phyloP scores from a whole-genome alignment of 2,888 invertebrate species.

The Microctonus brassicae region DNA sequence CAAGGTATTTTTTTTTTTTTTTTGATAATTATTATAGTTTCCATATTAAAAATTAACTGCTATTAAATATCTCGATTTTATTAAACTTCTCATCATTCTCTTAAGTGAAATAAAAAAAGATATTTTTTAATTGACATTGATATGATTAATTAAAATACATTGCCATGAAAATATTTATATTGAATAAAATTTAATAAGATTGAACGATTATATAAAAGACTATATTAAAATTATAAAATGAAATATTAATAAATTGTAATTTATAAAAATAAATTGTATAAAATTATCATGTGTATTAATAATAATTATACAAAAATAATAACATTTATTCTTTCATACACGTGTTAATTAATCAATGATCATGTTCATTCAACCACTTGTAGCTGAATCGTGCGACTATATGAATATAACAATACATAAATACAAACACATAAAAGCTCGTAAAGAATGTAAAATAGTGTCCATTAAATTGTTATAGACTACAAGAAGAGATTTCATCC shows the following conservation, averaged over 20 bases:
- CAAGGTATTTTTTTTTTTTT: not conserved
- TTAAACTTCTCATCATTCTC: not conserved
- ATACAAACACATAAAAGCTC: constrained; percentile 29
- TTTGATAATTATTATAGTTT: no score
- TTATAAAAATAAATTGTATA: no score
- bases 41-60: no score
- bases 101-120: not conserved
- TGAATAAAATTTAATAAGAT: not conserved
- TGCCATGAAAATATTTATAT: not conserved
- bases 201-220: not conserved
- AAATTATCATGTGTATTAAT: no score
- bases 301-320: no score
- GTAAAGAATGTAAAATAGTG: constrained; percentile 33
- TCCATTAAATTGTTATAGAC: constrained; percentile 17
- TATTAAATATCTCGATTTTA: no score
- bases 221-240: not conserved
- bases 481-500: constrained; percentile 39
- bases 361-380: constrained; percentile 38
- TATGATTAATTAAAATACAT: not conserved
- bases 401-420: constrained; percentile 18
- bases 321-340: no score
- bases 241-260: no score
- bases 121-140: not conserved
- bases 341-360: constrained; percentile 17
- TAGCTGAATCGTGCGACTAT: constrained; percentile 35